Percentiles rank a stretch among this genome's conserved stretches.
phyloP scores from a whole-genome alignment of 2,888 invertebrate species.

The Zhuqinia jingwanae region DNA sequence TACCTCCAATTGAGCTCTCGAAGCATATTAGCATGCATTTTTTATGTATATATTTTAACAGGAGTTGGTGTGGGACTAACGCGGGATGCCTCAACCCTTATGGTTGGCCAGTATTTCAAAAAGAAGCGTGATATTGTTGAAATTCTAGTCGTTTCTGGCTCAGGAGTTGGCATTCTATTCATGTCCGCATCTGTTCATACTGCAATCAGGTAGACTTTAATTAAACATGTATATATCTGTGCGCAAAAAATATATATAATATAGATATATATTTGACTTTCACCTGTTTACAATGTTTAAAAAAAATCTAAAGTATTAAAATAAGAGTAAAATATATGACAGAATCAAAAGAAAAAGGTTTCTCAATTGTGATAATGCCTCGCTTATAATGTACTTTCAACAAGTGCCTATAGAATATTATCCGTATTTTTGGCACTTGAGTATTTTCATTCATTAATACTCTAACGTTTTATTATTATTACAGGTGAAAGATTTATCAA shows the following conservation, averaged over 20 bases:
- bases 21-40: background rate
- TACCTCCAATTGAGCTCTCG: background rate
- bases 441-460: background rate
- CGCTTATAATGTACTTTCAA: too few species aligned
- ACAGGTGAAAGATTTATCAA: constrained; percentile 86
- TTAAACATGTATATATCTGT: background rate
- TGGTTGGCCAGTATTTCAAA: constrained; percentile 96
- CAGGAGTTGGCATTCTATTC: constrained; percentile 91
- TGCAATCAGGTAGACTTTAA: constrained; percentile 76
- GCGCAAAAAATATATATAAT: background rate
- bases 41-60: constrained; percentile 74
- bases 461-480: background rate
- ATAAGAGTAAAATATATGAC: too few species aligned
- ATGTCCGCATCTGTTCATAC: constrained; percentile 82
- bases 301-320: too few species aligned
- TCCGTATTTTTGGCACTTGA: too few species aligned
- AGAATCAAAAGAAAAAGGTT: constrained; percentile 92
- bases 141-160: constrained; percentile 93
- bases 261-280: too few species aligned
- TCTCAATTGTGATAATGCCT: too few species aligned
- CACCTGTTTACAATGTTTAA: too few species aligned
- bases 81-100: constrained; percentile 91
- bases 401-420: too few species aligned
- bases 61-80: constrained; percentile 93
- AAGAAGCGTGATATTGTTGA: constrained; percentile 91